Percentiles rank a stretch among this genome's conserved stretches.
These are phyloP conservation scores for Microctenopoma steveboyesi DNA, from an alignment of 2,797 vertebrate species.

Conservation along the genomic window DNA sequence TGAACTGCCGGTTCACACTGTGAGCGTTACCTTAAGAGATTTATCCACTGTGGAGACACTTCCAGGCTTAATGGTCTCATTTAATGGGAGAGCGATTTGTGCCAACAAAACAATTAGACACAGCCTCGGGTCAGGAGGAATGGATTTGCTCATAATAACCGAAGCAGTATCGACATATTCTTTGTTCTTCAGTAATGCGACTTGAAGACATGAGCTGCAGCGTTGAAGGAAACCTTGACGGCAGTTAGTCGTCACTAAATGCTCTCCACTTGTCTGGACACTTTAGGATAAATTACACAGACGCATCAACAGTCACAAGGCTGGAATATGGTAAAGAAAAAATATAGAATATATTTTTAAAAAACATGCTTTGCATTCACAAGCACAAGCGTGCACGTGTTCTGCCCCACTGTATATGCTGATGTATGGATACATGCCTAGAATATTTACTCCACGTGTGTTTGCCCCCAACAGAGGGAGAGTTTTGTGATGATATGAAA, in stretches of 20 bases:
- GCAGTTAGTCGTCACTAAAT: constrained; percentile 64
- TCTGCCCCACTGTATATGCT: constrained; percentile 17
- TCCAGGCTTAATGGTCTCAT: constrained; percentile 51
- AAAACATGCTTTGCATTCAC: constrained; percentile 23
- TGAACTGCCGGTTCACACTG: constrained; percentile 68
- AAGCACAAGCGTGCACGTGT: constrained; percentile 39
- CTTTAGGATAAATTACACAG: constrained; percentile 29
- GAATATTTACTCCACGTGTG: constrained; percentile 56
- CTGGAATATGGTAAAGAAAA: not conserved
- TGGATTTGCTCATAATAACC: constrained; percentile 73
- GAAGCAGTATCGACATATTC: constrained; percentile 71
- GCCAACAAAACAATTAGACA: constrained; percentile 65
- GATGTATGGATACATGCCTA: constrained; percentile 16
- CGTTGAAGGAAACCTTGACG: constrained; percentile 57
- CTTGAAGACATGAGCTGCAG: constrained; percentile 57
- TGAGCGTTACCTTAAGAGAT: constrained; percentile 40
- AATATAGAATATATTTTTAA: not conserved
- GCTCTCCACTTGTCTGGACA: constrained; percentile 44
- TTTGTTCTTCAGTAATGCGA: constrained; percentile 51
- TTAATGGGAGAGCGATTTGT: constrained; percentile 65
- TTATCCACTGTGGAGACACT: constrained; percentile 57
- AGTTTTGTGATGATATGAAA: constrained; percentile 42
- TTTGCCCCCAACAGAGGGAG: constrained; percentile 36
- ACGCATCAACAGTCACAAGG: constrained; percentile 4
- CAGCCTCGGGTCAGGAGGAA: constrained; percentile 65